Evolutionary conservation across 2,888 invertebrate species (phyloP).

Genomic region (Quadriops clusia): DNA sequence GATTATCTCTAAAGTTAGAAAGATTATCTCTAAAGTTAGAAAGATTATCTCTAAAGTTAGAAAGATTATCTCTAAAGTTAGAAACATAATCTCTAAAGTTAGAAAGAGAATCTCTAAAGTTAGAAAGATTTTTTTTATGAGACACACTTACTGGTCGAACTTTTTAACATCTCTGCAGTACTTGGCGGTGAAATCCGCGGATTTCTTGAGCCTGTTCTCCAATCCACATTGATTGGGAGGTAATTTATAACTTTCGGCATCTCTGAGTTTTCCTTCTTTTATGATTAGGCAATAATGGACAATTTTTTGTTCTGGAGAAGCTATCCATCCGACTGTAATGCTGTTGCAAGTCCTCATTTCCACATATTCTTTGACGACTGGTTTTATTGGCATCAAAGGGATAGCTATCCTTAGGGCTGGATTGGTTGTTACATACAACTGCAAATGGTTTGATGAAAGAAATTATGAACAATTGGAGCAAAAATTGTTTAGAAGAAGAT

Average conservation of each 20-base stretch:
- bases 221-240: conserved; percentile 40
- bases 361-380: conserved; percentile 40
- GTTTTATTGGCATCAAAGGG: conserved; percentile 42
- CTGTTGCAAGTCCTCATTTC: conserved; percentile 40
- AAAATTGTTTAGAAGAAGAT: too few species aligned
- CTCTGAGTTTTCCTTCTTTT: conserved; percentile 28
- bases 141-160: conserved; percentile 19
- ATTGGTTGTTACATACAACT: conserved; percentile 33
- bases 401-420: conserved; percentile 35
- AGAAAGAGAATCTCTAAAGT: too few species aligned
- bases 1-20: conserved; percentile 4
- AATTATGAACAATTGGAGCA: conserved; percentile 1
- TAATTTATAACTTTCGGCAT: conserved; percentile 26
- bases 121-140: conserved; percentile 2
- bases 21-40: conserved; percentile 27
- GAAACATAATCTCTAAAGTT: conserved; percentile 8
- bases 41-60: conserved; percentile 5
- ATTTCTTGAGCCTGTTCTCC: conserved; percentile 33
- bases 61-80: conserved; percentile 27
- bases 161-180: conserved; percentile 30
- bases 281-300: conserved; percentile 35
- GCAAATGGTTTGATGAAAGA: not conserved
- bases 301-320: conserved; percentile 37
- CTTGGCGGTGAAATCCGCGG: conserved; percentile 31
- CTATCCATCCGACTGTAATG: conserved; percentile 46